These are phyloP conservation scores for Panulirus ornatus DNA, from an alignment of 1,140 invertebrate species.

Conservation along the genomic window DNA sequence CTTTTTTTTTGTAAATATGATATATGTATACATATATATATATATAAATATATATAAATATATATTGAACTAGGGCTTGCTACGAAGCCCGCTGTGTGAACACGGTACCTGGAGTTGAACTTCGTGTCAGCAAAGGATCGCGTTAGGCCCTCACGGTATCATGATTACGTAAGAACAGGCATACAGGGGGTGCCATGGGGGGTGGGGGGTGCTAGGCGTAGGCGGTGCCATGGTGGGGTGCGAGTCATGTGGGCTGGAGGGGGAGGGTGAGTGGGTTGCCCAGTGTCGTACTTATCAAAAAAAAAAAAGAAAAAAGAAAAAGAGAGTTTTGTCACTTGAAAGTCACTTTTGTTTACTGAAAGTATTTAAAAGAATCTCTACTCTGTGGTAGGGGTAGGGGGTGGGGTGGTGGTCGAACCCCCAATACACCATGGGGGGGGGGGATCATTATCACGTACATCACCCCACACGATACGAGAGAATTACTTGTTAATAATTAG, in stretches of 20 bases:
- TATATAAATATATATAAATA: not conserved
- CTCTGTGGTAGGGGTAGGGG: too few species aligned
- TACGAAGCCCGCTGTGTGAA: constrained; percentile 6
- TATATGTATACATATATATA: not conserved
- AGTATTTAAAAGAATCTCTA: too few species aligned
- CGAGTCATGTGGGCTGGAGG: not conserved
- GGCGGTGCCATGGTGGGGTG: not conserved
- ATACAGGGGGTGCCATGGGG: too few species aligned
- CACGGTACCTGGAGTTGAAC: constrained; percentile 13
- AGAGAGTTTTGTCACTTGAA: too few species aligned
- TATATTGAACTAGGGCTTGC: constrained; percentile 1
- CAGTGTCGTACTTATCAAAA: too few species aligned
- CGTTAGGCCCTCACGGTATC: not conserved
- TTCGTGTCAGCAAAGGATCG: constrained; percentile 1
- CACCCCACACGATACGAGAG: not conserved
- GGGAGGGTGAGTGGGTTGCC: too few species aligned
- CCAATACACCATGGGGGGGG: too few species aligned
- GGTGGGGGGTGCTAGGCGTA: too few species aligned
- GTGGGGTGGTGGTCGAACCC: too few species aligned
- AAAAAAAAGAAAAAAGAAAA: too few species aligned
- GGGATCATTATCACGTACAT: not conserved
- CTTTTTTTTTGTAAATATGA: constrained; percentile 19
- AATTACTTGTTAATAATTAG: not conserved
- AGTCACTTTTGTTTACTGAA: too few species aligned
- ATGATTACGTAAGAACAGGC: not conserved